These are phyloP conservation scores for Corapipo altera DNA, from an alignment of 2,113 vertebrate species.

Conservation along the genomic window DNA sequence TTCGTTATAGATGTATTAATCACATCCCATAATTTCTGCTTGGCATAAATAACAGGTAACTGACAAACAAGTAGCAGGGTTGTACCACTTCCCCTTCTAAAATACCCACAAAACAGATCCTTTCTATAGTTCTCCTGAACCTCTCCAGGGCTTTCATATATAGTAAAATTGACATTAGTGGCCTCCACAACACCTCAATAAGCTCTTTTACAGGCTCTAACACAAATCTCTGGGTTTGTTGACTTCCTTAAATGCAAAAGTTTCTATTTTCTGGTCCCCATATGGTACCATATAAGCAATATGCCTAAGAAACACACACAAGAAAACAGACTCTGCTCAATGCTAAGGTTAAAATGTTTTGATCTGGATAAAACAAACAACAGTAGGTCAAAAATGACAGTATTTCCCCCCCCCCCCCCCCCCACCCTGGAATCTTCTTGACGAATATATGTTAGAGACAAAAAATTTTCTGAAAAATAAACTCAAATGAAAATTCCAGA, in stretches of 20 bases:
- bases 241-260: background rate
- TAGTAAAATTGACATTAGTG: background rate
- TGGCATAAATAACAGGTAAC: background rate
- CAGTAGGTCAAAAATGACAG: background rate
- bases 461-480: background rate
- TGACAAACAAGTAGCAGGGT: background rate
- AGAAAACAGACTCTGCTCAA: background rate
- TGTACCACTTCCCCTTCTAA: background rate
- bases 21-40: background rate
- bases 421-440: background rate
- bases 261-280: background rate
- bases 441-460: background rate
- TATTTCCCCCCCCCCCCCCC: background rate
- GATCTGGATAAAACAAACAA: background rate
- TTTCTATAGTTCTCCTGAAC: background rate
- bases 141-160: background rate
- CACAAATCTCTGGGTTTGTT: background rate
- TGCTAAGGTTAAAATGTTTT: background rate
- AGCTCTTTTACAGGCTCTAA: background rate
- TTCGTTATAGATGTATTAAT: background rate
- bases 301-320: background rate
- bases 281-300: background rate
- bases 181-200: background rate
- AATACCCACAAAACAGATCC: background rate
- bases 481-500: background rate